phyloP scores from a whole-genome alignment of 1,140 invertebrate species.

The Drosophila sp. region DNA sequence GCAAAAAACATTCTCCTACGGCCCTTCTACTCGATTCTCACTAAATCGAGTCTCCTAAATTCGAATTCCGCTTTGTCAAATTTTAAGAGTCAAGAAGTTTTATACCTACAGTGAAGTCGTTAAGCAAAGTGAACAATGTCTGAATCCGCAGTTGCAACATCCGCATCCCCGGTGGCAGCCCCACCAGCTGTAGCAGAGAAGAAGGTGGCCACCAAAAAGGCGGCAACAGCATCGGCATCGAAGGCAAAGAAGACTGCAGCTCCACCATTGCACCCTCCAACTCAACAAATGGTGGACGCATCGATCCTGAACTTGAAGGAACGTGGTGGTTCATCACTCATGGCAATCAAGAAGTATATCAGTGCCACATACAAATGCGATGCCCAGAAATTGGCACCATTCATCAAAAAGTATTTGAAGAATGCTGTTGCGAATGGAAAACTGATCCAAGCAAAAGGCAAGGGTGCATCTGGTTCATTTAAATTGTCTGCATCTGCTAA shows the following conservation, averaged over 20 bases:
- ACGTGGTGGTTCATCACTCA: conserved; percentile 87
- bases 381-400: conserved; percentile 86
- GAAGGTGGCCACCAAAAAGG: conserved; percentile 37
- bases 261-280: conserved; percentile 85
- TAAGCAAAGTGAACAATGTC: conserved; percentile 41
- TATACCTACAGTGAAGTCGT: conserved; percentile 12
- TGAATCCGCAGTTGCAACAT: conserved; percentile 43
- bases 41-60: neutral
- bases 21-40: conserved; percentile 15
- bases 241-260: conserved; percentile 84
- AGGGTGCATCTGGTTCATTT: conserved; percentile 87
- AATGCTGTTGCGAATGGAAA: conserved; percentile 85
- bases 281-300: conserved; percentile 86
- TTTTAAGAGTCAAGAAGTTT: neutral
- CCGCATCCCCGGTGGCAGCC: conserved; percentile 40
- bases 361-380: conserved; percentile 86
- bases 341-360: conserved; percentile 89
- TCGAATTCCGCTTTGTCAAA: neutral
- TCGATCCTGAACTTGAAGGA: conserved; percentile 88
- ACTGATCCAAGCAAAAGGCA: conserved; percentile 87
- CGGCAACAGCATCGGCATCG: conserved; percentile 19
- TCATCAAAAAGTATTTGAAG: conserved; percentile 88
- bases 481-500: conserved; percentile 84
- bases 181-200: conserved; percentile 28
- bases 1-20: neutral